phyloP scores from a whole-genome alignment of 2,113 vertebrate species.

The Megaceryle maxima region DNA sequence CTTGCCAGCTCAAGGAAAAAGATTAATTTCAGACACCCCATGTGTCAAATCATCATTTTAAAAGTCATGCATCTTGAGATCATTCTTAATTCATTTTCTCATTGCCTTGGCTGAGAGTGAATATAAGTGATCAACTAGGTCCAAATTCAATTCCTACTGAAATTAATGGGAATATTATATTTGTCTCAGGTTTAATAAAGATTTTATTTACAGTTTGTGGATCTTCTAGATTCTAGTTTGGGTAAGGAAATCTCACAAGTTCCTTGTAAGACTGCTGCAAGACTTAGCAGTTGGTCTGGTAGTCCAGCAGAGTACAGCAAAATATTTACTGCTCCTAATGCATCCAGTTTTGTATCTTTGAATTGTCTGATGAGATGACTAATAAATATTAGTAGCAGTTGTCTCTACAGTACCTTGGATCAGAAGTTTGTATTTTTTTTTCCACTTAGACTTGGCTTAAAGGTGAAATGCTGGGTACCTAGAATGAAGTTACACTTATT shows the following conservation, averaged over 20 bases:
- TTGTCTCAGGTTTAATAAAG: background rate
- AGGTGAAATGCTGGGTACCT: background rate
- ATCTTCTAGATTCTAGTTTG: background rate
- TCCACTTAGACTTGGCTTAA: slow-evolving; percentile 14
- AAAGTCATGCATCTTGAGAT: background rate
- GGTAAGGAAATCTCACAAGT: background rate
- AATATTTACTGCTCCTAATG: background rate
- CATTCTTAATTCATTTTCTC: background rate
- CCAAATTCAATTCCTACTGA: background rate
- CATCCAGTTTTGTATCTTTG: background rate
- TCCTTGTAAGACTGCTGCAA: background rate
- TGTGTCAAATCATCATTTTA: background rate
- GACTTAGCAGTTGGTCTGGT: background rate
- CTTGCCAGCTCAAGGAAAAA: background rate
- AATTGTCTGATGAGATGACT: background rate
- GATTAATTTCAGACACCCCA: background rate
- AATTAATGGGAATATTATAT: background rate
- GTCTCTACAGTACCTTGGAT: background rate
- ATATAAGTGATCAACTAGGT: background rate
- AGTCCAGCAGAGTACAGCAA: background rate
- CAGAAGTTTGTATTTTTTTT: background rate
- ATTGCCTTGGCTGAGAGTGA: background rate
- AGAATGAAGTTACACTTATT: slow-evolving; percentile 6
- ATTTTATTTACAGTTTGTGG: background rate
- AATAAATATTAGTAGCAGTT: background rate